phyloP scores from a whole-genome alignment of 64 coral and sea anemone genomes.

The Astreopora myriophthalma region DNA sequence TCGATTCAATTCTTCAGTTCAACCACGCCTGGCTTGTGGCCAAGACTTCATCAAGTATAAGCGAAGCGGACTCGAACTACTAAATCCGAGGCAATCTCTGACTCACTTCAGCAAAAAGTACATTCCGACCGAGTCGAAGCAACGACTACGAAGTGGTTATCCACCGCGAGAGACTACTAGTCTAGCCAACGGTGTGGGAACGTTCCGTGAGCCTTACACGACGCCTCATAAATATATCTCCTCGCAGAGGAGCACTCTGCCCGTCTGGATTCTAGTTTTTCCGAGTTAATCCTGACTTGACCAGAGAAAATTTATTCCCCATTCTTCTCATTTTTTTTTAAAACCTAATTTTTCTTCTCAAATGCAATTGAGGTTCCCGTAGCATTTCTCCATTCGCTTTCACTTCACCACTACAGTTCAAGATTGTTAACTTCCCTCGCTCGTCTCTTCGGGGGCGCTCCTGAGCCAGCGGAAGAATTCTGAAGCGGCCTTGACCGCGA shows the following conservation, averaged over 20 bases:
- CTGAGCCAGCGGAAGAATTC: too few species aligned
- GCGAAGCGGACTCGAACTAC: neutral
- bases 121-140: too few species aligned
- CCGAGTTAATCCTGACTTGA: neutral
- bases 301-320: neutral
- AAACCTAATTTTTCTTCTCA: neutral
- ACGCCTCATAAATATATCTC: constrained; percentile 1
- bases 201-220: neutral
- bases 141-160: too few species aligned
- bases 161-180: too few species aligned
- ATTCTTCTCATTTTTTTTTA: neutral
- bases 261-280: neutral
- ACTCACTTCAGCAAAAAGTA: neutral
- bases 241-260: neutral
- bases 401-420: too few species aligned
- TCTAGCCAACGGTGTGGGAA: neutral
- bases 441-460: too few species aligned
- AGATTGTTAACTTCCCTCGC: too few species aligned
- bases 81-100: neutral
- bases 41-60: neutral
- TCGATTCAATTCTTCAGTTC: neutral
- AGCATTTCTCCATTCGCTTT: constrained; percentile 26
- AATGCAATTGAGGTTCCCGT: too few species aligned
- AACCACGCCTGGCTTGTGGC: neutral
- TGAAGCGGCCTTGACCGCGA: too few species aligned